Conservation (phyloP, 2,888 invertebrate genomes). For the Vanessa cardui region DNA sequence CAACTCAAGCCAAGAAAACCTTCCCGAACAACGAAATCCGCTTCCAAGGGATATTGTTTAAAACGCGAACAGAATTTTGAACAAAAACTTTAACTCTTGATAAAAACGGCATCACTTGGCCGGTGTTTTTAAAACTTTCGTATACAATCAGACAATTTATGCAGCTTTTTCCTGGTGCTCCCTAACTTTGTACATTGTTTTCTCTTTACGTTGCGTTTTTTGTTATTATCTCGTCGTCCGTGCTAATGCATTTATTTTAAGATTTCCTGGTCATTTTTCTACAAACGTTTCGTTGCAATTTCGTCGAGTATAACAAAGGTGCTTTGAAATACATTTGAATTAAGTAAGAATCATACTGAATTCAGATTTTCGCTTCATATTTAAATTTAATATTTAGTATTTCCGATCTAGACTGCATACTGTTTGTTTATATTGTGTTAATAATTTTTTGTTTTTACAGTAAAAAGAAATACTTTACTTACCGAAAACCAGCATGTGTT, state of each 20-base stretch:
- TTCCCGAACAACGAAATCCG: slow-evolving; percentile 3
- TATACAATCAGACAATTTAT: slow-evolving; percentile 34
- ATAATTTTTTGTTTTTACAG: too few species aligned
- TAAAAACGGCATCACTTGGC: slow-evolving; percentile 29
- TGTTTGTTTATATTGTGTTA: too few species aligned
- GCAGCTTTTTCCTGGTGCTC: slow-evolving; percentile 27
- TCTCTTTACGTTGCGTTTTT: slow-evolving; percentile 25
- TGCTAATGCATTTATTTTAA: slow-evolving; percentile 3
- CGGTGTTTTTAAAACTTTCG: slow-evolving; percentile 34
- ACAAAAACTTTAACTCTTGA: slow-evolving; percentile 26
- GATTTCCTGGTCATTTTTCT: slow-evolving; percentile 3
- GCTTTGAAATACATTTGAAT: background rate
- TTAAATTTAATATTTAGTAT: too few species aligned
- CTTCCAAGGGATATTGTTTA: slow-evolving; percentile 14
- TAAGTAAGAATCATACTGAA: too few species aligned
- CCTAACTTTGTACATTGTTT: slow-evolving; percentile 28
- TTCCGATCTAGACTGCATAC: too few species aligned
- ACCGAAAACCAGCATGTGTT: too few species aligned
- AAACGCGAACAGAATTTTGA: slow-evolving; percentile 16
- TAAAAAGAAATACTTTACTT: too few species aligned
- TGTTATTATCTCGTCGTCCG: slow-evolving; percentile 13
- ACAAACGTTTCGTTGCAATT: background rate
- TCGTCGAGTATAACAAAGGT: background rate
- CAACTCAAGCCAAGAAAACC: background rate
- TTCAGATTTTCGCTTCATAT: too few species aligned